A percentile compares a stretch with the other conserved stretches of the same genome.
Evolutionary conservation across 2,888 invertebrate genomes (phyloP).

Genomic region (Patella ulyssiponensis): DNA sequence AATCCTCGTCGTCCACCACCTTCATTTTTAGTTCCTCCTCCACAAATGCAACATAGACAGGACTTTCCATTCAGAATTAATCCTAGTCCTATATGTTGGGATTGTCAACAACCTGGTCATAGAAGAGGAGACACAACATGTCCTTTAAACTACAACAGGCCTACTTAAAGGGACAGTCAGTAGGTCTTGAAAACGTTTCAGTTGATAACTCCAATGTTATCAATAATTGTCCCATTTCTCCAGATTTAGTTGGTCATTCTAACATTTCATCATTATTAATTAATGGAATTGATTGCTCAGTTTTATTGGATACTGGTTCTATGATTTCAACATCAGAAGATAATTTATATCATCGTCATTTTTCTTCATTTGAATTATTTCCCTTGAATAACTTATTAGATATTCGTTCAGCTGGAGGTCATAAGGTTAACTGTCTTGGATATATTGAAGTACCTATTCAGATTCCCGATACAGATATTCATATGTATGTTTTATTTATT

Average conservation of each 20-base stretch:
- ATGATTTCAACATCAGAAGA: neutral
- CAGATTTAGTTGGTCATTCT: neutral
- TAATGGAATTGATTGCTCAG: neutral
- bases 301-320: neutral
- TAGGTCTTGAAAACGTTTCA: neutral
- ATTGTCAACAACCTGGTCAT: neutral
- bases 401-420: neutral
- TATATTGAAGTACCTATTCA: neutral
- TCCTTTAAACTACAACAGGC: neutral
- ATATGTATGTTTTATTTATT: neutral
- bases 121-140: neutral
- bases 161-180: conserved; percentile 3
- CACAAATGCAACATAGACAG: too few relatives aligned
- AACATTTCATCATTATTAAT: neutral
- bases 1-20: too few relatives aligned
- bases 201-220: neutral
- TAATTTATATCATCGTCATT: neutral
- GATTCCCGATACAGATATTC: neutral
- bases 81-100: neutral
- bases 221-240: neutral
- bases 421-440: neutral
- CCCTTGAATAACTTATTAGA: neutral
- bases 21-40: too few relatives aligned
- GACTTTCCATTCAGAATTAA: neutral
- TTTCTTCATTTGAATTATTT: neutral